Base-by-base conservation (phyloP, 2,888 invertebrate genomes). In the Andrena camellia region DNA sequence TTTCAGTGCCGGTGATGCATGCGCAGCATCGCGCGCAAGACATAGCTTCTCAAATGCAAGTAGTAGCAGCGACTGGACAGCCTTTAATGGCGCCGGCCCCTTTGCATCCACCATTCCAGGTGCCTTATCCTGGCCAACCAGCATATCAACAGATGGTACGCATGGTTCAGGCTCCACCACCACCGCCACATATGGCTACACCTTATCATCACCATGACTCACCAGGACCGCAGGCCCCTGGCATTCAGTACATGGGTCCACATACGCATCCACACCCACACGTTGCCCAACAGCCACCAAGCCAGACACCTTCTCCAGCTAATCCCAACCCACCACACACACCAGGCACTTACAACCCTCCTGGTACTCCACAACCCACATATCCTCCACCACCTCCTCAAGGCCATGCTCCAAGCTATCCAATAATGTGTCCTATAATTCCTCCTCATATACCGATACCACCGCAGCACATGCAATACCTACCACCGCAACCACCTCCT, bases 51-150 rank as follows among this genome's bases (percentile, higher is more conserved):
- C 96, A 97, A 91, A 97, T 98, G 96, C 98, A 97, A 92, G 97
- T 97, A 83, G 97, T 97, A 31, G 97, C 97, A 76, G 95, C 96
- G 42, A 94, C 96, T 26, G 98, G 98, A 0, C 98, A 97, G 94
- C 98, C 98, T 4, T 95, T 98, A 78, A 94, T 98, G 90, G 97
- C 98, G 57, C 97, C 97, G 29, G 97, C 97, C 26, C 97, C 97
- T 13, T 95, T 98, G 92, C 97, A 96, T 92, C 97, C 95, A 88
- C 95, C 96, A 92, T 93, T 94, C 90, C 96, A 96, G 86, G 95
- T 96, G 94, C 96, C 95, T 90, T 96, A 96, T 93, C 95, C 96
- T 85, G 95, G 95, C 89, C 94, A 94, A 79, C 95, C 95, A 77
- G 91, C 94, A 71, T 95, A 94, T 89, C 94, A 94, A 75, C 95